Conservation (phyloP, 1,140 invertebrate genomes). For the Aphaenogaster floridana region DNA sequence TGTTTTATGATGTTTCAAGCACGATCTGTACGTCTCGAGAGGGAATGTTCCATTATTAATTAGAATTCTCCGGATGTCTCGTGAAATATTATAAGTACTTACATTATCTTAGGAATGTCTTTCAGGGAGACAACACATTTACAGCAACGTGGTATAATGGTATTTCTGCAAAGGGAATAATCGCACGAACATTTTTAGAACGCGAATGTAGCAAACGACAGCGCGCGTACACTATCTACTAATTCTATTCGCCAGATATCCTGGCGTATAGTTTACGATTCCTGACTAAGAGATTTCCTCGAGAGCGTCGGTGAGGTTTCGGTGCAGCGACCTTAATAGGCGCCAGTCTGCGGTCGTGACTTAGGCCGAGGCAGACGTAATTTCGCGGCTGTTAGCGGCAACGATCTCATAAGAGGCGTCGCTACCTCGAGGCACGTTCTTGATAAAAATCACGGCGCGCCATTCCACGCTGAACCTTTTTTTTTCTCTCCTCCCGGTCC, state of each 20-base stretch:
- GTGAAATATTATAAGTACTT: conserved; percentile 33
- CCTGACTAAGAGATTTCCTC: conserved; percentile 37
- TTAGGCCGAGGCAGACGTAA: conserved; percentile 59
- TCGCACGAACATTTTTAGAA: neutral
- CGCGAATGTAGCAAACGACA: neutral
- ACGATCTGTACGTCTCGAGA: conserved; percentile 1
- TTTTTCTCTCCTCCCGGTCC: neutral
- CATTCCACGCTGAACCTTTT: neutral
- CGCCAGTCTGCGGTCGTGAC: conserved; percentile 45
- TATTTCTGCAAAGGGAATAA: neutral
- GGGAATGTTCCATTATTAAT: conserved; percentile 26
- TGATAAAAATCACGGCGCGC: conserved; percentile 62
- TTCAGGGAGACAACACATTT: neutral
- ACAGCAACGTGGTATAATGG: neutral
- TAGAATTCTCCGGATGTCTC: conserved; percentile 37
- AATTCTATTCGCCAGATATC: neutral
- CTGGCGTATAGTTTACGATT: conserved; percentile 3
- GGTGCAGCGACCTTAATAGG: conserved; percentile 38
- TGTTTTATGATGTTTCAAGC: conserved; percentile 17
- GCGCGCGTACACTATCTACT: neutral
- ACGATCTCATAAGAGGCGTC: conserved; percentile 45
- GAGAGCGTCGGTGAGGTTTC: neutral
- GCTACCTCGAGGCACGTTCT: conserved; percentile 51
- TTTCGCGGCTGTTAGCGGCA: conserved; percentile 54
- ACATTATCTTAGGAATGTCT: conserved; percentile 31